These are phyloP conservation scores for Montifringilla adamsi DNA, from an alignment of 2,113 vertebrate species.

Conservation along the genomic window DNA sequence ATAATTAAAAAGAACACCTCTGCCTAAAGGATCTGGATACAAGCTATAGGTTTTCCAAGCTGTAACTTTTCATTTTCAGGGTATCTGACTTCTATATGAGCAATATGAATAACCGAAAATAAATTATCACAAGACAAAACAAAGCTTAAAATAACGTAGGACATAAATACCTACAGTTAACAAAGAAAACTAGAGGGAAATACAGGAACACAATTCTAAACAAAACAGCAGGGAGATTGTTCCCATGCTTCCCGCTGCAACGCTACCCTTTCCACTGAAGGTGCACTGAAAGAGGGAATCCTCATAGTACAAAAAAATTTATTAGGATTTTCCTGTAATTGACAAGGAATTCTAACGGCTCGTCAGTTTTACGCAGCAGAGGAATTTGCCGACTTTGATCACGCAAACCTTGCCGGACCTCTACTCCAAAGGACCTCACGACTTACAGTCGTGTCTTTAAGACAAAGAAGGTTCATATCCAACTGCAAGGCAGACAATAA, in stretches of 20 bases:
- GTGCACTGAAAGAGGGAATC: not conserved
- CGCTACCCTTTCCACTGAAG: not conserved
- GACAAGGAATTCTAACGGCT: slow-evolving; percentile 5
- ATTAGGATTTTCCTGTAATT: not conserved
- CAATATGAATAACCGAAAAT: not conserved
- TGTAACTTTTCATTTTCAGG: not conserved
- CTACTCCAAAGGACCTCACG: slow-evolving; percentile 25
- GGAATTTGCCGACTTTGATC: slow-evolving; percentile 7
- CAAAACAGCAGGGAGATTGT: not conserved
- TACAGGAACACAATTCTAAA: not conserved
- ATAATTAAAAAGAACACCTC: not conserved
- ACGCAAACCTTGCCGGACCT: not conserved
- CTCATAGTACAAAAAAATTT: not conserved
- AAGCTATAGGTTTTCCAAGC: not conserved
- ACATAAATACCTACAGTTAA: slow-evolving; percentile 19
- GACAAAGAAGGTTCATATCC: slow-evolving; percentile 68
- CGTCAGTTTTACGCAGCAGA: slow-evolving; percentile 8
- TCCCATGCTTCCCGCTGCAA: not conserved
- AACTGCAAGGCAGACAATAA: slow-evolving; percentile 37
- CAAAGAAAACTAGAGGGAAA: slow-evolving; percentile 25
- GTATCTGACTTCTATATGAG: not conserved
- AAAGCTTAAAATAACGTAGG: slow-evolving; percentile 20
- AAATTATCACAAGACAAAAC: not conserved
- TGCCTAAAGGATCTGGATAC: not conserved
- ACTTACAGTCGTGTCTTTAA: slow-evolving; percentile 59